Base-by-base conservation (phyloP, 2,797 vertebrate species). In the Acropternis orthonyx region DNA sequence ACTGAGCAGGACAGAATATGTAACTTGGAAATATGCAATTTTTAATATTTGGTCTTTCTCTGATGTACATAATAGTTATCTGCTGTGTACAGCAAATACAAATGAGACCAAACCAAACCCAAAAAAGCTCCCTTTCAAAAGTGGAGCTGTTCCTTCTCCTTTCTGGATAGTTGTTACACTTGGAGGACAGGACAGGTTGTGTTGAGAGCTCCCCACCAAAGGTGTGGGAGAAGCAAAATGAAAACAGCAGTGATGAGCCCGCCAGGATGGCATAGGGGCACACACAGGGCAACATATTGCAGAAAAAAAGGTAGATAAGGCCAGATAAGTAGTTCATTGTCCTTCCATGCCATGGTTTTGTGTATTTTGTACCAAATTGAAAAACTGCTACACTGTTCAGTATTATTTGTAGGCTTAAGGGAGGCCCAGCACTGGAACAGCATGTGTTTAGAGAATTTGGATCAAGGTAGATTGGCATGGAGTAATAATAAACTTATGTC, bases 401-500 rank as follows among this genome's bases (percentile, higher is more conserved):
- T 62, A 32, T 67, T 92, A 95, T 63, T 91, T 88, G 8, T 43
- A 91, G 49, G 52, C 80, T 74, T 65, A 82, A 74, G 72, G 43
- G 83, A 95, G 92, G 62, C 46, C 71, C 78, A 56, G 84, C 44
- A 43, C 69, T 92, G 59, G 63, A 91, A 26, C 73, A 76, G 56
- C 41, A 39, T 61, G 46, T n/a, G 26, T 81, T 92, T 90, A 79
- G 93, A 89, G 76, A 81, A 63, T 97, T 97, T 97, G 96, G 91
- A 94, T 97, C 95, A 96, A 91, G 78, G 73, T 96, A 37, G 94
- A 87, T 94, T 96, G 95, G 95, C 65, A 74, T 92, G 80, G 81
- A 97, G 88, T 90, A 97, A 95, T 96, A 96, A 96, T 97, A 97
- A 96, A 90, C 87, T 92, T 81, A 85, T 86, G 92, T 97, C 95